Percentiles rank a stretch among this genome's conserved stretches.
Evolutionary conservation across 1,140 invertebrate genomes (phyloP).

Genomic region (Cheumatopsyche charites): DNA sequence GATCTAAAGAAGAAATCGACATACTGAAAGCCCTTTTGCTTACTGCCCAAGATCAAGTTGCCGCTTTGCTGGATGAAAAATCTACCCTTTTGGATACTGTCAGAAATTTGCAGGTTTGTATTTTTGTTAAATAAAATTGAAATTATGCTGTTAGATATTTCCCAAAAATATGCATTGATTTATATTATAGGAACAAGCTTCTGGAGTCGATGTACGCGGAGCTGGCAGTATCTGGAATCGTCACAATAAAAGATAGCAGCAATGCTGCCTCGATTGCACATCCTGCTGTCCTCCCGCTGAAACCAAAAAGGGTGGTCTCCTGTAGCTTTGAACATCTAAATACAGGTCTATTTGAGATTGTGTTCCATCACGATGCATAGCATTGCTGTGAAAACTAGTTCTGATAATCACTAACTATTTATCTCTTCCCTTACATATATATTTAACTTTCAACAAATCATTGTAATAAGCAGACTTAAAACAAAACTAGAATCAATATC

Average conservation of each 20-base stretch:
- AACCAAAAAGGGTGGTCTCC: constrained; percentile 30
- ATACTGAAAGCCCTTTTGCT: constrained; percentile 63
- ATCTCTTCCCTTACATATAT: too few relatives aligned
- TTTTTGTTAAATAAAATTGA: background rate
- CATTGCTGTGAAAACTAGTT: constrained; percentile 30
- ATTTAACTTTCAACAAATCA: too few relatives aligned
- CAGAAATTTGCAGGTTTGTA: constrained; percentile 65
- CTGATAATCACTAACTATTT: background rate
- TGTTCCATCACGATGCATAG: constrained; percentile 23
- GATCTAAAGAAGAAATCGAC: constrained; percentile 68
- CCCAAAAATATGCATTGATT: background rate
- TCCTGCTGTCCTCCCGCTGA: constrained; percentile 56
- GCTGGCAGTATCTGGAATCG: constrained; percentile 44
- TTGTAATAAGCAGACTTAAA: too few relatives aligned
- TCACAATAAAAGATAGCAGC: constrained; percentile 60
- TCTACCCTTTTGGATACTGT: constrained; percentile 72
- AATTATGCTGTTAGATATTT: background rate
- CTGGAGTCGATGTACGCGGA: constrained; percentile 48
- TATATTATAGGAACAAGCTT: constrained; percentile 55
- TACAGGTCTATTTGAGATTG: too few relatives aligned
- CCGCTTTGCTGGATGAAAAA: constrained; percentile 73
- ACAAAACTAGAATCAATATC: too few relatives aligned
- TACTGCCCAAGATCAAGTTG: constrained; percentile 75
- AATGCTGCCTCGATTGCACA: constrained; percentile 60
- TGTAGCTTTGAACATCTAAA: constrained; percentile 10